A percentile compares a stretch with the other conserved stretches of the same genome.
phyloP scores from a whole-genome alignment of 2,113 vertebrate genomes.

The Alces alces region DNA sequence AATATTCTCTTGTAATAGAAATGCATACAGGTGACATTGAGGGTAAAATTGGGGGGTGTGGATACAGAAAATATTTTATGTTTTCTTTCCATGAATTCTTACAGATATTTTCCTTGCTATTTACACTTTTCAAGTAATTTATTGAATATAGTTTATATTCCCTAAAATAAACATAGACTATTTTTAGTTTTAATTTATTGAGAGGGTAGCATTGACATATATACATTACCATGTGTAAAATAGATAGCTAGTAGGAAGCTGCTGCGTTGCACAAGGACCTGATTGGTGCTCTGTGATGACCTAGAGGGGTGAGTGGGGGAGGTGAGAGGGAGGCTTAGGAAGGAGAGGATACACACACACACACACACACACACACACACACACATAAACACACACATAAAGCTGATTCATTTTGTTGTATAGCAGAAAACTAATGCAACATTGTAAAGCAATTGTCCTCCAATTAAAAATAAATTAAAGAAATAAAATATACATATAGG shows the following conservation, averaged over 20 bases:
- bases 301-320: not conserved
- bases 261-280: not conserved
- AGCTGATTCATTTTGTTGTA: not conserved
- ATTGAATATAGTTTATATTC: not conserved
- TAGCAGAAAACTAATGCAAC: not conserved
- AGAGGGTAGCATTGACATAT: not conserved
- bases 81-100: not conserved
- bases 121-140: not conserved
- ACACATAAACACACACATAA: not conserved
- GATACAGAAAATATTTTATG: not conserved
- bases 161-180: not conserved
- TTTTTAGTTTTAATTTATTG: not conserved
- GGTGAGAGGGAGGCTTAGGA: not conserved
- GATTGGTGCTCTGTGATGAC: not conserved
- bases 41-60: accelerated
- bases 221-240: not conserved
- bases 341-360: not conserved
- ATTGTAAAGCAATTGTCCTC: not conserved
- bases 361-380: not conserved
- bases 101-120: not conserved
- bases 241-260: not conserved
- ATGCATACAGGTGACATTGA: not conserved
- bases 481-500: not conserved
- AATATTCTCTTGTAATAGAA: not conserved
- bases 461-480: not conserved